Percentiles rank a stretch among this genome's conserved stretches.
These are phyloP conservation scores for Monochamus alternatus DNA, from an alignment of 2,888 invertebrate genomes.

Conservation along the genomic window DNA sequence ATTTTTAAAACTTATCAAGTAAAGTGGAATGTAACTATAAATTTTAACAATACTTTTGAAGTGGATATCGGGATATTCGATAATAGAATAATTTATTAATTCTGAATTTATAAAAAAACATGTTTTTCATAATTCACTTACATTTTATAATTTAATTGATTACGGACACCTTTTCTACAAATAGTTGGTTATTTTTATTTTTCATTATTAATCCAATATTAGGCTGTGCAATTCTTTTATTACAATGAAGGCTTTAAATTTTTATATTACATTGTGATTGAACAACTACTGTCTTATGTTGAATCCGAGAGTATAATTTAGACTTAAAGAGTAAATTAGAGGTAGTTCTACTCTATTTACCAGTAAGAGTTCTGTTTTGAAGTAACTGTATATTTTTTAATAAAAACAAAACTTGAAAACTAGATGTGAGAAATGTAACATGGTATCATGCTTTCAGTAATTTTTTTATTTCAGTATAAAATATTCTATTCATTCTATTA, in stretches of 20 bases:
- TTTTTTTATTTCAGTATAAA: conserved; percentile 16
- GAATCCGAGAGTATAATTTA: not conserved
- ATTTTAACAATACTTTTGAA: too few species aligned
- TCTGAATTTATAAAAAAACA: conserved; percentile 46
- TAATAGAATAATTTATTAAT: too few species aligned
- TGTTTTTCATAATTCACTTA: conserved; percentile 45
- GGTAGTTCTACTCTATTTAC: too few species aligned
- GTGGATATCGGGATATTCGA: too few species aligned
- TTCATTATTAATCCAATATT: conserved; percentile 46
- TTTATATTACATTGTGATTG: conserved; percentile 23
- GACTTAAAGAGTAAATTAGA: too few species aligned
- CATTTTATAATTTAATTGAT: conserved; percentile 52
- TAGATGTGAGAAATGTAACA: not conserved
- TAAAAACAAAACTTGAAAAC: conserved; percentile 11
- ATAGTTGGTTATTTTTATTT: conserved; percentile 48
- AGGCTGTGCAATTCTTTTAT: conserved; percentile 58
- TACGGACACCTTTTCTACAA: conserved; percentile 52
- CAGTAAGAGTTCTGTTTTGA: too few species aligned
- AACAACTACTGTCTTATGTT: conserved; percentile 12
- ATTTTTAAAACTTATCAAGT: too few species aligned
- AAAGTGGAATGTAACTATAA: too few species aligned
- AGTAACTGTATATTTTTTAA: not conserved
- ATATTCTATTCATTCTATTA: conserved; percentile 13
- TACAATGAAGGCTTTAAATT: conserved; percentile 53
- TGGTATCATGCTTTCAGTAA: not conserved